Evolutionary conservation across 2,888 invertebrate species (phyloP).

Genomic region (Chrysina gloriosa): DNA sequence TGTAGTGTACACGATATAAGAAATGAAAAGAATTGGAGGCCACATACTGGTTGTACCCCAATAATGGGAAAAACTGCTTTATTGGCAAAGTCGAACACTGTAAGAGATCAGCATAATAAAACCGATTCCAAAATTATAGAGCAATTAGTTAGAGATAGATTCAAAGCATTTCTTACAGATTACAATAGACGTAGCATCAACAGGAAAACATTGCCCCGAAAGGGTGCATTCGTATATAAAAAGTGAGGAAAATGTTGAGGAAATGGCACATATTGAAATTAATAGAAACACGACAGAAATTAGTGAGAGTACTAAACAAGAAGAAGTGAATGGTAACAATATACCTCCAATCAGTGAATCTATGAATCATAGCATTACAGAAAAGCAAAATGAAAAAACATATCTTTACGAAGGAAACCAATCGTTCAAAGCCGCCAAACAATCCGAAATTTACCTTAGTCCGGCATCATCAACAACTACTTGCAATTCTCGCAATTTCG

Average conservation of each 20-base stretch:
- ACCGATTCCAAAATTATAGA: conserved; percentile 47
- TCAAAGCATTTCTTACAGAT: conserved; percentile 41
- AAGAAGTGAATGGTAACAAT: no score
- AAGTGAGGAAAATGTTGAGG: neutral
- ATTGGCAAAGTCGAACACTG: conserved; percentile 38
- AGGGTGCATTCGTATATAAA: neutral
- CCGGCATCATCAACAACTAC: neutral
- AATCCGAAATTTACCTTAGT: neutral
- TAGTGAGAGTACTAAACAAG: no score
- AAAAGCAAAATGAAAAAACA: no score
- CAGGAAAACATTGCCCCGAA: conserved; percentile 7
- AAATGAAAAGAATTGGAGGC: neutral
- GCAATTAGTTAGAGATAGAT: conserved; percentile 47
- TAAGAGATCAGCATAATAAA: conserved; percentile 10
- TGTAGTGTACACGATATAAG: neutral
- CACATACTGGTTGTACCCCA: conserved; percentile 35
- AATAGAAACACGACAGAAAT: no score
- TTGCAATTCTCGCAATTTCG: conserved; percentile 6
- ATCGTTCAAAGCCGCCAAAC: neutral
- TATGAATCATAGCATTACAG: no score
- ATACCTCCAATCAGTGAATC: no score
- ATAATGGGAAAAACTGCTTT: conserved; percentile 48
- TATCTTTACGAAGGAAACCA: no score
- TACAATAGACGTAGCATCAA: conserved; percentile 42
- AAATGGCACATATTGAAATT: no score